Percentiles rank a stretch among this genome's conserved stretches.
phyloP scores from a whole-genome alignment of 92 coral and sea anemone species.

The Paramuricea clavata region DNA sequence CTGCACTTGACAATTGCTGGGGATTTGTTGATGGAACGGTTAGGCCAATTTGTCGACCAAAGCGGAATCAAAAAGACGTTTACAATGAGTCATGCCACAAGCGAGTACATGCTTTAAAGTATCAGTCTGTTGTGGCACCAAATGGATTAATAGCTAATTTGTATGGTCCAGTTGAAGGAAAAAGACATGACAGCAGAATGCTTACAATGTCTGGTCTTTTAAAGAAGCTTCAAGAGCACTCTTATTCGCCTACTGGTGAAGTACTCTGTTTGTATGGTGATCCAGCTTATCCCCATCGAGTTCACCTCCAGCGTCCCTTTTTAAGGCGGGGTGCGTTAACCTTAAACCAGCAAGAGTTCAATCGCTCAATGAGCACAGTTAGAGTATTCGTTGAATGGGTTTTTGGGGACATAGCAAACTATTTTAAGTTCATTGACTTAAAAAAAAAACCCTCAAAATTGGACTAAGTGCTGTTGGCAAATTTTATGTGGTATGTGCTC shows the following conservation, averaged over 20 bases:
- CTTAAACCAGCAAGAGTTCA: background rate
- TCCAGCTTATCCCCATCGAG: slow-evolving; percentile 5
- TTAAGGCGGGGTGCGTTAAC: background rate
- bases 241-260: background rate
- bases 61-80: background rate
- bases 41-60: background rate
- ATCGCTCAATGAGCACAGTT: slow-evolving; percentile 15
- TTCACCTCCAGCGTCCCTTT: slow-evolving; percentile 4
- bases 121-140: background rate
- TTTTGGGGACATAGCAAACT: slow-evolving; percentile 15
- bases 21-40: slow-evolving; percentile 34
- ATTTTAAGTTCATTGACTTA: slow-evolving; percentile 5
- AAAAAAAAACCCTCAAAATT: slow-evolving; percentile 10
- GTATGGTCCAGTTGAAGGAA: slow-evolving; percentile 5
- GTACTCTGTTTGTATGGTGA: slow-evolving; percentile 16
- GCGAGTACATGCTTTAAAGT: background rate
- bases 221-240: background rate
- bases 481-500: background rate
- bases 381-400: slow-evolving; percentile 18
- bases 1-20: slow-evolving; percentile 29
- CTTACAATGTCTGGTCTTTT: background rate
- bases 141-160: background rate
- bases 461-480: slow-evolving; percentile 6
- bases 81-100: slow-evolving; percentile 18
- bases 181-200: slow-evolving; percentile 11